A percentile compares a stretch with the other conserved stretches of the same genome.
phyloP scores from a whole-genome alignment of 1,140 invertebrate species.

The Drosophila novamexicana region DNA sequence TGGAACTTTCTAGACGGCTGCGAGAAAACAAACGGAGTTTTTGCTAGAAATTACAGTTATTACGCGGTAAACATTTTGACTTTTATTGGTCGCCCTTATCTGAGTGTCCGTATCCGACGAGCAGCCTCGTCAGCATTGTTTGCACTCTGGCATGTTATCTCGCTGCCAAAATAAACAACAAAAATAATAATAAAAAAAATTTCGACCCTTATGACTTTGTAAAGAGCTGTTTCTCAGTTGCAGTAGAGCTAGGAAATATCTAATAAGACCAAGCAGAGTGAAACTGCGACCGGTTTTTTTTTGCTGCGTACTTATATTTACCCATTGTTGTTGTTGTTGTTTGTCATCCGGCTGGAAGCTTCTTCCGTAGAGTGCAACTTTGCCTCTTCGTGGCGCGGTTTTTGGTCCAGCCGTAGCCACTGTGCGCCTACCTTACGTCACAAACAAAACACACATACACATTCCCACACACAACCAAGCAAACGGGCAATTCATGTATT shows the following conservation, averaged over 20 bases:
- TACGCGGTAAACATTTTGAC: constrained; percentile 31
- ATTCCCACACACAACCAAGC: background rate
- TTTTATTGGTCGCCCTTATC: constrained; percentile 39
- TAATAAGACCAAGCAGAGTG: constrained; percentile 6
- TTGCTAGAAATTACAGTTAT: constrained; percentile 26
- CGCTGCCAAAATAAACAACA: constrained; percentile 28
- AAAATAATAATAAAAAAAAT: constrained; percentile 13
- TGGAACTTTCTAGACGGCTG: constrained; percentile 39
- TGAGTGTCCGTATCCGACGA: constrained; percentile 19
- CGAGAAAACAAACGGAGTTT: constrained; percentile 4
- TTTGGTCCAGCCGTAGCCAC: constrained; percentile 8
- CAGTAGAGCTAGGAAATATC: constrained; percentile 4
- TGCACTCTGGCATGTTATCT: constrained; percentile 41
- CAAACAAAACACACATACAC: constrained; percentile 23
- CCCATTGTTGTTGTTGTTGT: constrained; percentile 31
- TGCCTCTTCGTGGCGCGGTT: background rate
- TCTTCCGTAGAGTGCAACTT: background rate
- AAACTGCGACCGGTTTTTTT: constrained; percentile 34
- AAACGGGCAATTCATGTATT: constrained; percentile 27
- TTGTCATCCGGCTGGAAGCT: constrained; percentile 28
- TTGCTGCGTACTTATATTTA: constrained; percentile 22
- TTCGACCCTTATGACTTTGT: constrained; percentile 42
- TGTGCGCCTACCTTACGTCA: constrained; percentile 47
- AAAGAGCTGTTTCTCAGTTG: background rate
- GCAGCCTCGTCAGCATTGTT: constrained; percentile 33